Evolutionary conservation across 1,140 invertebrate species (phyloP), one percentile per base, ranked within the genome.

Genomic region (Diprion similis): DNA sequence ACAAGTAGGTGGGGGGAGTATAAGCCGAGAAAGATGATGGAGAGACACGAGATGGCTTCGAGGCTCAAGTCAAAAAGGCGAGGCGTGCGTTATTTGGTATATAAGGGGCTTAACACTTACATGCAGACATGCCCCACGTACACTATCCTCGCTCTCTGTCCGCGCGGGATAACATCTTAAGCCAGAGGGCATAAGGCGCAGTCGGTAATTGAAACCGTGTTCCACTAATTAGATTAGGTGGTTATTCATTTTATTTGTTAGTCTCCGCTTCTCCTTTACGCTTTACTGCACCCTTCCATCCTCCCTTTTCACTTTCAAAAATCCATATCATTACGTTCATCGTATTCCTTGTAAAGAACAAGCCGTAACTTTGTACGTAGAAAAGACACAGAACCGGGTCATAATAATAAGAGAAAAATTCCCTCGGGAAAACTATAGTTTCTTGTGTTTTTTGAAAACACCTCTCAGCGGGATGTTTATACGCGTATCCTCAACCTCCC

Each of bases 151-250:
- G 51, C 11, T 59, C 51, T 59, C 51, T 9, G 51, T 59, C 51
- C 51, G 9, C 51, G 51, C 51, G 51, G 51, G 51, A 59, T 59
- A 59, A 59, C 51, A 59, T 59, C 51, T 59, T 59, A 59, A 59
- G 51, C 51, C 51, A 59, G 51, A 59, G 51, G n/a, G 51, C 51
- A 59, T 8, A 59, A 59, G 51, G 51, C 51, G 51, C 51, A 17
- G 51, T 59, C 51, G 11, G 51, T 59, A 59, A 59, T 59, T 59
- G 51, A 59, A 59, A 59, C 51, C 51, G 51, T 59, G 51, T 59
- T 59, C 51, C 51, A 59, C 51, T 59, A 17, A 59, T 59, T 59
- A 59, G 7, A 11, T 59, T 59, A 17, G 7, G 8, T 17, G 51
- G 51, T 68, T 13, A 19, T 19, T 17, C 18, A 7, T 68, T 59